Base-by-base conservation (phyloP, 2,113 vertebrate genomes). In the Xenopus borealis region DNA sequence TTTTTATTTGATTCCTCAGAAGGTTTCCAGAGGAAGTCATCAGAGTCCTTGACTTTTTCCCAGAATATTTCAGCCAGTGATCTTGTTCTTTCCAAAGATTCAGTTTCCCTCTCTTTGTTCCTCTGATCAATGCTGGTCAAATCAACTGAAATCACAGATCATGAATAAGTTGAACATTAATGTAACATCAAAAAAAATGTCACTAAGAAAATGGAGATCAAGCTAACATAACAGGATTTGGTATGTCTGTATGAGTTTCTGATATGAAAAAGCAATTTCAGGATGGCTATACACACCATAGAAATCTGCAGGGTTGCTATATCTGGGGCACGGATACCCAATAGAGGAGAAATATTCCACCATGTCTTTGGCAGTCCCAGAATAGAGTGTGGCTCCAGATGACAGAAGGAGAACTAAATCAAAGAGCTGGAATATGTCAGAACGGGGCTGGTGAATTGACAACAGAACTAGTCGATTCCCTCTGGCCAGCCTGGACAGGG, bases 281-380 rank as follows among this genome's bases (percentile, higher is more conserved):
- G 57, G 57, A 16, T 75, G 19, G 14, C 1, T 10, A 11, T 16
- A 85, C 92, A 88, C 78, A 98, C 96, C 96, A 0, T 98, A 98
- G 88, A 94, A 97, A 82, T 99, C 97, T 0, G 95, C 96, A 10
- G 96, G 97, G 83, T 98, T 99, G 89, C 94, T 96, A 88, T 94
- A 98, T 66, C 84, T 89, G 2, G 96, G 95, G 79, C 97, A 98
- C 18, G 95, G 95, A 82, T 97, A 80, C 19, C 96, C 95, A 4
- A 94, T 82, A 10, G 88, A 81, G 0, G 94, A 94, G 88, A 98
- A 99, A 80, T 98, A 98, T 4, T 89, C 88, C 66, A 98, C 94
- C 95, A 97, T 96, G 79, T 97, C 92, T 17, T 85, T 87, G 18
- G 96, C 95, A 0, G 92, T 82, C 9, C 96, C 95, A 27, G 91